Evolutionary conservation across 2,113 vertebrate genomes (phyloP).

Genomic region (Raja brachyura): DNA sequence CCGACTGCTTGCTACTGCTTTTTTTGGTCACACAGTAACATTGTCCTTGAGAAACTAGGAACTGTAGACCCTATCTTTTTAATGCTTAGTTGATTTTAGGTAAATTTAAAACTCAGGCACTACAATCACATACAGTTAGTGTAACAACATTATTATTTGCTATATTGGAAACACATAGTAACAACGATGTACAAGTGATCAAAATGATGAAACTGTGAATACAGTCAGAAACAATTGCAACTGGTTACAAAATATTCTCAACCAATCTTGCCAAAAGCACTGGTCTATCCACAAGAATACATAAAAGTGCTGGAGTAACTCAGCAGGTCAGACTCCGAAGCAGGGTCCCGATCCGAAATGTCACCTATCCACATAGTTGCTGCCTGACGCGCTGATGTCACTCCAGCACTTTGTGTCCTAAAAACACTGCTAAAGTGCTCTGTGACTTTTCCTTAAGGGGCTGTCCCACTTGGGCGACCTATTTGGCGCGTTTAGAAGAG

Average conservation of each 20-base stretch:
- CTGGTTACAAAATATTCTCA: background rate
- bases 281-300: too few relatives aligned
- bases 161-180: background rate
- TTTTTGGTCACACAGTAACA: background rate
- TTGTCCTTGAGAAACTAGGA: background rate
- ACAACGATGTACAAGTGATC: background rate
- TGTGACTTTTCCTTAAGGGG: background rate
- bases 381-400: too few relatives aligned
- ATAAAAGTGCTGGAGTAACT: too few relatives aligned
- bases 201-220: background rate
- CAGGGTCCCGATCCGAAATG: too few relatives aligned
- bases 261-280: background rate
- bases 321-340: too few relatives aligned
- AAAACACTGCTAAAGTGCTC: background rate
- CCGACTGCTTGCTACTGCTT: background rate
- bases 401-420: too few relatives aligned
- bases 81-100: background rate
- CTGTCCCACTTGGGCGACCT: too few relatives aligned
- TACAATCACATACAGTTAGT: background rate
- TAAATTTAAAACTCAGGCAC: background rate
- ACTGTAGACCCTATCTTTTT: background rate
- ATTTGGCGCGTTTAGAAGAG: too few relatives aligned
- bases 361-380: too few relatives aligned
- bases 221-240: background rate
- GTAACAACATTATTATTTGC: background rate